Evolutionary conservation across 2,797 vertebrate species (phyloP), one percentile per base, ranked within the genome.

Genomic region (Salmo trutta): DNA sequence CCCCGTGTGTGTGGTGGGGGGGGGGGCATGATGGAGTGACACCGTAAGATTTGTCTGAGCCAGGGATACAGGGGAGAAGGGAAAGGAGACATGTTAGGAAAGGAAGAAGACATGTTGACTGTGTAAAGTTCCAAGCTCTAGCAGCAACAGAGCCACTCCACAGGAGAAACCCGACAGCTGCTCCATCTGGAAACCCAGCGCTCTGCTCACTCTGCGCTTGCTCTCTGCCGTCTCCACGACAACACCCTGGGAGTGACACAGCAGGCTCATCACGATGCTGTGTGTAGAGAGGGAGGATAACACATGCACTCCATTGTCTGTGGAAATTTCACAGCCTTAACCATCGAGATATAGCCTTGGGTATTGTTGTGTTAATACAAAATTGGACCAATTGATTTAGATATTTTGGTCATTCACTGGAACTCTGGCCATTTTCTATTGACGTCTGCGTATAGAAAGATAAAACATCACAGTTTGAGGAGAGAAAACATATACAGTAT

Each of bases 141-240:
- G 74, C 79, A 78, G 81, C 79, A 80, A 78, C 75, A 72, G 80
- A 81, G 76, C 73, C 56, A 67, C 69, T 79, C 79, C 24, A 19
- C 59, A 59, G 79, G 82, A 84, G 85, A 82, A 82, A 62, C 59
- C 79, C 79, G 76, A 73, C 87, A 86, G 86, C 86, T 83, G 88
- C 80, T 86, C 84, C 87, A 88, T 91, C 85, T 88, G 89, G 85
- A 85, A 62, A 71, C 64, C 15, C 5, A 54, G 64, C 65, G 77
- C 31, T 64, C 21, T 36, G 66, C 66, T 79, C 73, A 65, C 75
- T 21, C 33, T 78, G 8, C 59, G 21, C 59, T 64, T 64, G 59
- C 59, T 12, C 47, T 41, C 70, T 71, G 71, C 71, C 27, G 73
- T 90, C 84, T 86, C 83, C 83, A 82, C 73, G 69, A 85, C 68